Evolutionary conservation across 1,140 invertebrate species (phyloP).

Genomic region (Drosophila guanche): DNA sequence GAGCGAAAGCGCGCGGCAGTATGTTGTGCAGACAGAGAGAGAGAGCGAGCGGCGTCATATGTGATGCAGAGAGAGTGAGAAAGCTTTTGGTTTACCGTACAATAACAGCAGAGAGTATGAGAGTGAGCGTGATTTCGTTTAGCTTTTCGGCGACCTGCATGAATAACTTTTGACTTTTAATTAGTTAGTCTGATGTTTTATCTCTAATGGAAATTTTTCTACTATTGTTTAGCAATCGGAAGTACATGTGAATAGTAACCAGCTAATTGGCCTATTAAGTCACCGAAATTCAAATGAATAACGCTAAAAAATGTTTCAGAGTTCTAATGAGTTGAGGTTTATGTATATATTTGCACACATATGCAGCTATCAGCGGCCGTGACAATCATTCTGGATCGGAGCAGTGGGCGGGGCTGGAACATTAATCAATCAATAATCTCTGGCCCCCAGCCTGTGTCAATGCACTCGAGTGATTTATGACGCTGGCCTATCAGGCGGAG

Average conservation of each 20-base stretch:
- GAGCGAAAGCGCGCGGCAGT: conserved; percentile 4
- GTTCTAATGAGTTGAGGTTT: background rate
- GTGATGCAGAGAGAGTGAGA: background rate
- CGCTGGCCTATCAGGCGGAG: conserved; percentile 33
- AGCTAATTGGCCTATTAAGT: conserved; percentile 9
- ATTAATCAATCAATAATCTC: conserved; percentile 43
- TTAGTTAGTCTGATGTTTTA: conserved; percentile 46
- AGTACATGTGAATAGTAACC: conserved; percentile 29
- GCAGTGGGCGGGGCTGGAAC: background rate
- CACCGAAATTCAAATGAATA: background rate
- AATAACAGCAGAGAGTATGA: too few relatives aligned
- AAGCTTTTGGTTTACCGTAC: conserved; percentile 14
- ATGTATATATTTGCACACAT: conserved; percentile 19
- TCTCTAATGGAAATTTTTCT: conserved; percentile 24
- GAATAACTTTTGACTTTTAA: conserved; percentile 55
- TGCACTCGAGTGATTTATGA: conserved; percentile 51
- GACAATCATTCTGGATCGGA: conserved; percentile 25
- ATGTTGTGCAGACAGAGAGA: background rate
- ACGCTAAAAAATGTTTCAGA: too few relatives aligned
- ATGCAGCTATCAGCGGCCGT: conserved; percentile 14
- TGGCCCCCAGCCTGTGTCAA: conserved; percentile 33
- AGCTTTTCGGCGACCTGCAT: conserved; percentile 14
- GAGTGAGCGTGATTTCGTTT: too few relatives aligned
- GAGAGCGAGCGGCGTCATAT: background rate
- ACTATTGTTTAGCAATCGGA: conserved; percentile 62